Evolutionary conservation across 2,888 invertebrate genomes (phyloP).

Genomic region (Sinodicranocentrus sp.): DNA sequence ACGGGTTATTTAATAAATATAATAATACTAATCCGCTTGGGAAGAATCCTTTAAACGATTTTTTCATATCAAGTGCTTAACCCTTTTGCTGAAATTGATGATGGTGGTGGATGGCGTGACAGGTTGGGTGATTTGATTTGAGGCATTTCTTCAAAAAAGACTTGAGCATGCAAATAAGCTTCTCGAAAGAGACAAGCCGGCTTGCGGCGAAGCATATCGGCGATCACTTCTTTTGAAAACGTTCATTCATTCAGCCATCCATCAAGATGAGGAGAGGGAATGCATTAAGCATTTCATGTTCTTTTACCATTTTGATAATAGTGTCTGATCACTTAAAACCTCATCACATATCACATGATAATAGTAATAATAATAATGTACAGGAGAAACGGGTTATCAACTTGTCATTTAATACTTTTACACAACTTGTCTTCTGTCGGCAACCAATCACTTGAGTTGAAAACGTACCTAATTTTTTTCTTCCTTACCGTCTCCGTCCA

Average conservation of each 20-base stretch:
- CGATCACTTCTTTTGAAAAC: no score
- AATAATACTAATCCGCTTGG: conserved; percentile 11
- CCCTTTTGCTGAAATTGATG: conserved; percentile 59
- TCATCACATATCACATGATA: conserved; percentile 27
- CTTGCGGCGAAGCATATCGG: no score
- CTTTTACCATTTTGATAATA: neutral
- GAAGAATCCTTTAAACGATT: no score
- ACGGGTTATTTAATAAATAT: conserved; percentile 50
- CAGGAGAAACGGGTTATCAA: conserved; percentile 51
- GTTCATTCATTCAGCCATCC: conserved; percentile 47
- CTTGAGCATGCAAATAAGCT: no score
- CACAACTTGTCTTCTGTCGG: conserved; percentile 48
- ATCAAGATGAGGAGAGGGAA: conserved; percentile 38
- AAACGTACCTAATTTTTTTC: no score
- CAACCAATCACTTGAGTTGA: conserved; percentile 43
- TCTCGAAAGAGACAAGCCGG: no score
- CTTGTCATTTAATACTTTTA: conserved; percentile 50
- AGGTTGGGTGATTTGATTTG: conserved; percentile 30
- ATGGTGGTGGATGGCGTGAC: conserved; percentile 44
- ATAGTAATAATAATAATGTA: conserved; percentile 32
- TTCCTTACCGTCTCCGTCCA: neutral
- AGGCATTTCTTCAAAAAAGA: no score
- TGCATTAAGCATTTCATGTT: neutral
- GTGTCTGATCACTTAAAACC: conserved; percentile 25
- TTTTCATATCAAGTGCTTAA: neutral